Evolutionary conservation across 2,888 invertebrate species (phyloP), one percentile per base, ranked within the genome.

Genomic region (Epinotia bilunana): DNA sequence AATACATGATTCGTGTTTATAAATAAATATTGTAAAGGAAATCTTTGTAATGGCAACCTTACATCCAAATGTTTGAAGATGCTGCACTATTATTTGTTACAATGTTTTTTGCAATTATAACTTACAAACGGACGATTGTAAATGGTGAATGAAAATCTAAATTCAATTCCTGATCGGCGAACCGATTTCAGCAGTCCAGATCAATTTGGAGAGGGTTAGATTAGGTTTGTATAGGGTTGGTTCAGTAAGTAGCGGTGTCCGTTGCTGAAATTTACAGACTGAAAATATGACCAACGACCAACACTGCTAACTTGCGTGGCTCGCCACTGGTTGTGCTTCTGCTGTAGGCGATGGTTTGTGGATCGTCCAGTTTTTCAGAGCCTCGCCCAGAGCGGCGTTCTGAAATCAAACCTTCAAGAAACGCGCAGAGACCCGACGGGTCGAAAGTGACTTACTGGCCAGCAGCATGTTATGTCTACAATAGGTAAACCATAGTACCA

Each of bases 291-390:
- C 86, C 92, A 93, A 93, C 92, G 92, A 86, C 79, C 89, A 90
- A 88, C 91, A 93, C 90, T 89, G 90, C 87, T 90, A 79, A 84
- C 87, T 92, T 84, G 86, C 86, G 83, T 82, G 83, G 83, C 81
- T 80, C 84, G 90, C 87, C 88, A 90, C 90, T 91, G 87, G 90
- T 90, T 90, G 89, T 90, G 91, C 88, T 88, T 88, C 91, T 91
- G 91, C 89, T 91, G 91, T 93, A 93, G 94, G 93, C 94, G 93
- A 90, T 93, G 91, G 93, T 93, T 89, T 93, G 92, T 93, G 94
- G 94, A 94, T 93, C 93, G 93, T 93, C 94, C 93, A 94, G 94
- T 94, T 94, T 94, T 94, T 94, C 94, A 94, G 94, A 94, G 86
- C 91, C 86, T 89, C 93, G 93, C 93, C 93, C 89, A 90, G 89